Evolutionary conservation across 2,888 invertebrate genomes (phyloP).

Genomic region (Calameuta pallipes): DNA sequence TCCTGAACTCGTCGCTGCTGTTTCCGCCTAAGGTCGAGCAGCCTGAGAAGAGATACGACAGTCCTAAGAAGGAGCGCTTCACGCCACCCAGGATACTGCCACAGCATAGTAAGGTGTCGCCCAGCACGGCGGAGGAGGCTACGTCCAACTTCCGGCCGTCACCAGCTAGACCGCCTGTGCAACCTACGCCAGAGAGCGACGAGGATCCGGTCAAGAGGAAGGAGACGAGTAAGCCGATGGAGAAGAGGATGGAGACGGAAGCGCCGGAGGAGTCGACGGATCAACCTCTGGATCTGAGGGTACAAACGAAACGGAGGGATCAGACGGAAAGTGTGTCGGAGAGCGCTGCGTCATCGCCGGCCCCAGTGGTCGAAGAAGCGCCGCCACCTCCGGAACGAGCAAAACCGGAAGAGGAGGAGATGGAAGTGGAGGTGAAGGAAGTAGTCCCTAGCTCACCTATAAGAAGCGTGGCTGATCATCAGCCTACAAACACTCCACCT

Average conservation of each 20-base stretch:
- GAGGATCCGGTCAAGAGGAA: slow-evolving; percentile 40
- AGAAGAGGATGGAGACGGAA: slow-evolving; percentile 12
- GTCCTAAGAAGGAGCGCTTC: slow-evolving; percentile 69
- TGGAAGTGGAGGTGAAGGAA: slow-evolving; percentile 31
- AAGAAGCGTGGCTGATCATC: slow-evolving; percentile 20
- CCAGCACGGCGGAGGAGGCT: slow-evolving; percentile 76
- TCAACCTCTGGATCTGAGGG: slow-evolving; percentile 58
- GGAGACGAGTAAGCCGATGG: slow-evolving; percentile 23
- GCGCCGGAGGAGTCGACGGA: slow-evolving; percentile 40
- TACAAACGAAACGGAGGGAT: slow-evolving; percentile 53
- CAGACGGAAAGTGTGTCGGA: slow-evolving; percentile 29
- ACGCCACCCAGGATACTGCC: slow-evolving; percentile 71
- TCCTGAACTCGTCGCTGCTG: slow-evolving; percentile 73
- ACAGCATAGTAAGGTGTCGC: slow-evolving; percentile 72
- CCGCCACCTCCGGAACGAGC: slow-evolving; percentile 21
- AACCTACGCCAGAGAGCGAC: slow-evolving; percentile 52
- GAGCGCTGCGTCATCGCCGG: slow-evolving; percentile 33
- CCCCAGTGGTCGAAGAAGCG: slow-evolving; percentile 26
- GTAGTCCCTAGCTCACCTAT: slow-evolving; percentile 20
- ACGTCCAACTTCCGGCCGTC: slow-evolving; percentile 74
- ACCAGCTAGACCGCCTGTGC: slow-evolving; percentile 72
- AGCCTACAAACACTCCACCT: slow-evolving; percentile 64
- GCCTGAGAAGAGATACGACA: slow-evolving; percentile 69
- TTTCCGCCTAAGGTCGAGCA: slow-evolving; percentile 74
- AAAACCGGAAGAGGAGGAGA: slow-evolving; percentile 33